Base-by-base conservation (phyloP, 1,140 invertebrate species). In the Eumaeus atala region DNA sequence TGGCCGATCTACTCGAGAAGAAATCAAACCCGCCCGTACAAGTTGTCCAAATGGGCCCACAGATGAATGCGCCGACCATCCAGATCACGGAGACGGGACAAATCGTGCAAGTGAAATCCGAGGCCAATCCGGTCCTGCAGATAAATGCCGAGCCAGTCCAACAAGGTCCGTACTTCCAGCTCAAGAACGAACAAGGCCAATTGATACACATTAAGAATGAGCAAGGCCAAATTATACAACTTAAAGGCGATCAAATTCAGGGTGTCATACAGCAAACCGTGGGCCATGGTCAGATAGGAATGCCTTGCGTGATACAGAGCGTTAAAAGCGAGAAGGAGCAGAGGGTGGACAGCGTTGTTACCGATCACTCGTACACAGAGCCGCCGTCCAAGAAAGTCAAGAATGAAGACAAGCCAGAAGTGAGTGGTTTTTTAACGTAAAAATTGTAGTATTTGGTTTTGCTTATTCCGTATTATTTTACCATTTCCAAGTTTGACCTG, bases 1-100 rank as follows among this genome's bases (percentile, higher is more conserved):
- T 88, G 44, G 84, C 86, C 0, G 86, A 87, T 54, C 61, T 89
- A 12, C 66, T 89, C 1, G 86, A 89, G 61, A 89, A 89, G 56
- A 87, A 87, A 62, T 87, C 87, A 0, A 83, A 86, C 36, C 87
- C 86, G 4, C 85, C 81, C 5, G 74, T 86, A 3, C 84, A 83
- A 70, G 77, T 87, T 0, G 84, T 87, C 4, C 84, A 84, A 71
- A 81, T 85, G 82, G 68, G 61, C 0, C 69, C 77, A 6, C 81
- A 84, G 51, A 75, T 83, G 3, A 82, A 72, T 64, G 78, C 81
- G 0, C 84, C 84, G 0, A 87, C 81, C 14, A 87, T 87, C 37
- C 84, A 87, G 60, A 87, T 87, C 53, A 87, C 84, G 0, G 84
- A 87, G 58, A 82, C 84, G 0, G 84, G 84, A 38, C 84, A 87